phyloP scores from a whole-genome alignment of 2,888 invertebrate species.

The Cryptocephalus primarius region DNA sequence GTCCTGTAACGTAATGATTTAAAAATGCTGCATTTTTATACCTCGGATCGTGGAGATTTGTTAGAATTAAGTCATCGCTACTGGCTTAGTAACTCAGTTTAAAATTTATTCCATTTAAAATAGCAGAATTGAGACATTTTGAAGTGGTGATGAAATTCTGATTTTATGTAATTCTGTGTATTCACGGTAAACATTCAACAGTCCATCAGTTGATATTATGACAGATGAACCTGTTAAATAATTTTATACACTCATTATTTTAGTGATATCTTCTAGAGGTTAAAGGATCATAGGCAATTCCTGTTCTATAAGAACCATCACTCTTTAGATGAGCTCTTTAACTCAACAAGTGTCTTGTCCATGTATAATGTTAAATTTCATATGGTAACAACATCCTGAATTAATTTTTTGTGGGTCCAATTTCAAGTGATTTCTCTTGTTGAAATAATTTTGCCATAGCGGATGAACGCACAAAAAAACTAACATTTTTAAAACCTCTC shows the following conservation, averaged over 20 bases:
- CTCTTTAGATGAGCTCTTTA: conserved; percentile 3
- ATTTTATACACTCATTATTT: conserved; percentile 8
- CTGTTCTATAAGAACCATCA: conserved; percentile 4
- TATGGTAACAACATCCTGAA: conserved; percentile 4
- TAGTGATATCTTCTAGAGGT: conserved; percentile 3
- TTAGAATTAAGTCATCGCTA: too few species aligned
- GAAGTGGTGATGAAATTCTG: too few species aligned
- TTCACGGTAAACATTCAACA: too few species aligned
- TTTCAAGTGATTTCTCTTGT: conserved; percentile 8
- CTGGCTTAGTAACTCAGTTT: too few species aligned
- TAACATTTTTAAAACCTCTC: conserved; percentile 15
- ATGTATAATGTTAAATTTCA: conserved; percentile 9
- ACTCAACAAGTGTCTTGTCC: conserved; percentile 5
- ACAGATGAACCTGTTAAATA: too few species aligned
- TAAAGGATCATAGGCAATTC: conserved; percentile 3
- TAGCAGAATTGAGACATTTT: too few species aligned
- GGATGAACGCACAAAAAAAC: conserved; percentile 16
- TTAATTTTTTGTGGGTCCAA: conserved; percentile 2
- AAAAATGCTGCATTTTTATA: too few species aligned
- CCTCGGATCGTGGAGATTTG: too few species aligned
- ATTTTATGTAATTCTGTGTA: too few species aligned
- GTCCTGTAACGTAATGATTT: too few species aligned
- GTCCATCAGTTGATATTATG: conserved; percentile 2
- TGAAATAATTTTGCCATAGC: conserved; percentile 25
- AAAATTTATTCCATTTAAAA: too few species aligned